These are phyloP conservation scores for Sitta europaea DNA, from an alignment of 2,113 vertebrate genomes.

Conservation along the genomic window DNA sequence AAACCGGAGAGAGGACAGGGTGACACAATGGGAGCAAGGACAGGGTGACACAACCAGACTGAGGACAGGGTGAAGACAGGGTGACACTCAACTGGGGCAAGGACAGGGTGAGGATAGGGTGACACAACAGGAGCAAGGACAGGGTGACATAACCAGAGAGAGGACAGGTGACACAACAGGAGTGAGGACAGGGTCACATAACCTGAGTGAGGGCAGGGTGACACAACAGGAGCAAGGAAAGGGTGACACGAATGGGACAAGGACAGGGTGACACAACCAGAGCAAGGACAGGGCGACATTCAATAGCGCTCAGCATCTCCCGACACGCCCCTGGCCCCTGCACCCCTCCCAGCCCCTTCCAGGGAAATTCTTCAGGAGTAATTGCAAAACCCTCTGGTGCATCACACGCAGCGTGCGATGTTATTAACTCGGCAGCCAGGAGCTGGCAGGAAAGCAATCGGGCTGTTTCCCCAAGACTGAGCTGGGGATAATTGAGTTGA, in stretches of 20 bases:
- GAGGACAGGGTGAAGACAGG: background rate
- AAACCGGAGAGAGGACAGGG: background rate
- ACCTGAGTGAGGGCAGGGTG: background rate
- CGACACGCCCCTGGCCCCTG: fast-evolving
- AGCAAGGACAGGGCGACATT: background rate
- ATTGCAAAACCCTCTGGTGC: background rate
- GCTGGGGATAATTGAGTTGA: conserved; percentile 27
- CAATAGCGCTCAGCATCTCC: fast-evolving
- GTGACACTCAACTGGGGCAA: too few species aligned
- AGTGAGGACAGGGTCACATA: background rate
- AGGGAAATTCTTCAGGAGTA: background rate
- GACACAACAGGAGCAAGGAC: background rate
- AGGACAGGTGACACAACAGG: too few species aligned
- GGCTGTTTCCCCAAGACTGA: conserved; percentile 35
- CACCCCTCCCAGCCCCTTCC: background rate
- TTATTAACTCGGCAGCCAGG: conserved; percentile 15
- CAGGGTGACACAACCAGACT: background rate
- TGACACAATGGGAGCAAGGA: background rate
- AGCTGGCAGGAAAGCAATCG: conserved; percentile 14
- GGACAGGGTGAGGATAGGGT: background rate
- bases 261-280: background rate
- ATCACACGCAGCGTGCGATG: background rate
- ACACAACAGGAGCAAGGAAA: background rate
- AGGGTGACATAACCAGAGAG: background rate
- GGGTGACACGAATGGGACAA: background rate